phyloP scores from a whole-genome alignment of 2,797 vertebrate genomes.

The Pseudopleuronectes americanus region DNA sequence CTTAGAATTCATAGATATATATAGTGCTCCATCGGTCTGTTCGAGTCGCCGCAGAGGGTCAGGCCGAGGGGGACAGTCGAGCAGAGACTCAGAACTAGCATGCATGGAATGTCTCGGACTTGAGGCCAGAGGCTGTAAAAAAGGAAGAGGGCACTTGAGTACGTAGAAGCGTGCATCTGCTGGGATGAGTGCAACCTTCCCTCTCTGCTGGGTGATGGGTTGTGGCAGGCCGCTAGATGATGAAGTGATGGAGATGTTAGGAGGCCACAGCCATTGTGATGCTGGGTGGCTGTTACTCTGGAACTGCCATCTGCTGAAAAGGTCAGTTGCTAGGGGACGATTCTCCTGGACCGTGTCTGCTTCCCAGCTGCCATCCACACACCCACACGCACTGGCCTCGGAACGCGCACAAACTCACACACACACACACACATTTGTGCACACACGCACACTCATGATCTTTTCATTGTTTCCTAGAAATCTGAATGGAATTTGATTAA shows the following conservation, averaged over 20 bases:
- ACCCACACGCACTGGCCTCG: constrained; percentile 56
- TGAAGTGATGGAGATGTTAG: constrained; percentile 86
- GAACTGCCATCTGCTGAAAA: constrained; percentile 87
- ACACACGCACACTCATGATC: constrained; percentile 12
- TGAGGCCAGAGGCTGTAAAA: not conserved
- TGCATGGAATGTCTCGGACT: constrained; percentile 30
- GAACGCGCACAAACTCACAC: constrained; percentile 55
- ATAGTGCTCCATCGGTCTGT: too few species aligned
- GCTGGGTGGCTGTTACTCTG: constrained; percentile 82
- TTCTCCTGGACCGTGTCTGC: constrained; percentile 84
- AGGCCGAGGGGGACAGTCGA: constrained; percentile 27
- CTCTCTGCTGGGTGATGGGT: constrained; percentile 65
- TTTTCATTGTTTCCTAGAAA: constrained; percentile 41
- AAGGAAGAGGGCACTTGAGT: constrained; percentile 8
- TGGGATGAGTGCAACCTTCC: constrained; percentile 48
- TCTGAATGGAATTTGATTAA: constrained; percentile 36
- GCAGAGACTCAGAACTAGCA: constrained; percentile 23
- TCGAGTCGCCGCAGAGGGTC: too few species aligned
- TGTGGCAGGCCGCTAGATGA: constrained; percentile 72
- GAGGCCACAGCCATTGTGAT: constrained; percentile 83
- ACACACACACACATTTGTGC: constrained; percentile 47
- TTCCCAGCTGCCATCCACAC: constrained; percentile 85
- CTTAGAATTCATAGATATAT: too few species aligned
- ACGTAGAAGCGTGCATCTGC: not conserved
- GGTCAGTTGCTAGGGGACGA: constrained; percentile 85